Conservation (phyloP, 2,888 invertebrate species). For the Xylophagus ater region DNA sequence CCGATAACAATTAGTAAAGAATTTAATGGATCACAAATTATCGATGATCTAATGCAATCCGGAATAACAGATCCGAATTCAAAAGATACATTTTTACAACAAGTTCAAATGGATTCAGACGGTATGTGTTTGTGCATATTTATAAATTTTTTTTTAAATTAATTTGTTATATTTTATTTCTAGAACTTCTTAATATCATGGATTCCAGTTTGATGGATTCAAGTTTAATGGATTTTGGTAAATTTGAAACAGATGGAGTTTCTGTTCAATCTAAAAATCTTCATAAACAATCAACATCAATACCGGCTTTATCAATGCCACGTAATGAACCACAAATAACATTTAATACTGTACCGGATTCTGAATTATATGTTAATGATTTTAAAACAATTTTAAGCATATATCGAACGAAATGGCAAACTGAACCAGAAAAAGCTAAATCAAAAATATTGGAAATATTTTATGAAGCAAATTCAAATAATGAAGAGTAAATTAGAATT, state of each 20-base stretch:
- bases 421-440: constrained; percentile 3
- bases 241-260: constrained; percentile 10
- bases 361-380: constrained; percentile 1
- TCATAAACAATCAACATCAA: background rate
- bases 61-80: background rate
- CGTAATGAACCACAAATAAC: too few species aligned
- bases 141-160: background rate
- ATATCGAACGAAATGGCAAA: constrained; percentile 2
- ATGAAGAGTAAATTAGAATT: constrained; percentile 12
- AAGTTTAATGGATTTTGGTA: background rate
- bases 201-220: constrained; percentile 2
- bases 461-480: constrained; percentile 7
- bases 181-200: constrained; percentile 8
- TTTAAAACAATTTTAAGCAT: constrained; percentile 4
- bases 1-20: constrained; percentile 25
- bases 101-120: constrained; percentile 13
- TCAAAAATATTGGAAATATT: constrained; percentile 10
- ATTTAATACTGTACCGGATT: too few species aligned
- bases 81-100: constrained; percentile 7
- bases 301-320: constrained; percentile 3
- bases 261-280: background rate
- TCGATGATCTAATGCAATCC: constrained; percentile 10
- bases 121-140: constrained; percentile 8
- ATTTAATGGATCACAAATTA: constrained; percentile 21
- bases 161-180: background rate